These are phyloP conservation scores for Ibidorhyncha struthersii DNA, from an alignment of 2,113 vertebrate species.

Conservation along the genomic window DNA sequence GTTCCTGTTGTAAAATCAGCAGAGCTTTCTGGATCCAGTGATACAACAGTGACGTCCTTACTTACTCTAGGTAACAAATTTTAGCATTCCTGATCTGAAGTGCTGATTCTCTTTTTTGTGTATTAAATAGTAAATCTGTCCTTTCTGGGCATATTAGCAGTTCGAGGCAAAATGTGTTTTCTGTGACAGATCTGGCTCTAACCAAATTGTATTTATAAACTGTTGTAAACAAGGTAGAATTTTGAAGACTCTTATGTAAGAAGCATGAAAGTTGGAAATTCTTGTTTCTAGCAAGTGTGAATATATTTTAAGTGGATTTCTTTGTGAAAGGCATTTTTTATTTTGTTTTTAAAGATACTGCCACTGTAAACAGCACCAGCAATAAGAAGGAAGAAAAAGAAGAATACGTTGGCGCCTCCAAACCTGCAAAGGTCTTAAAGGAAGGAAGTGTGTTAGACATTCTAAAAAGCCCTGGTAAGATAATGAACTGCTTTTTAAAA, in stretches of 20 bases:
- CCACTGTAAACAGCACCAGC: conserved; percentile 64
- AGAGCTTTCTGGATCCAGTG: conserved; percentile 75
- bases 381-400: conserved; percentile 75
- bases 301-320: neutral
- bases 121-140: neutral
- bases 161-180: neutral
- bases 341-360: conserved; percentile 44
- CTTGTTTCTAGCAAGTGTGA: neutral
- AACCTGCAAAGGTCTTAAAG: conserved; percentile 88
- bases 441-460: conserved; percentile 95
- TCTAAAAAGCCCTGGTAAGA: conserved; percentile 89
- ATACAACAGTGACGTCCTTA: conserved; percentile 69
- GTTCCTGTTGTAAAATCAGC: conserved; percentile 88
- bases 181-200: neutral
- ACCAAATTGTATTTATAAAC: neutral
- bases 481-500: neutral
- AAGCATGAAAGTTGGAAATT: neutral
- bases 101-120: neutral
- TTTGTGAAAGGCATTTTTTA: neutral
- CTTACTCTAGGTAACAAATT: conserved; percentile 74
- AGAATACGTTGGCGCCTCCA: conserved; percentile 83
- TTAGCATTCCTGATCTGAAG: neutral
- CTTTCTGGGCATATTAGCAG: neutral
- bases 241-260: neutral
- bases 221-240: neutral